Evolutionary conservation across 1,140 invertebrate genomes (phyloP).

Genomic region (Pissodes strobi): DNA sequence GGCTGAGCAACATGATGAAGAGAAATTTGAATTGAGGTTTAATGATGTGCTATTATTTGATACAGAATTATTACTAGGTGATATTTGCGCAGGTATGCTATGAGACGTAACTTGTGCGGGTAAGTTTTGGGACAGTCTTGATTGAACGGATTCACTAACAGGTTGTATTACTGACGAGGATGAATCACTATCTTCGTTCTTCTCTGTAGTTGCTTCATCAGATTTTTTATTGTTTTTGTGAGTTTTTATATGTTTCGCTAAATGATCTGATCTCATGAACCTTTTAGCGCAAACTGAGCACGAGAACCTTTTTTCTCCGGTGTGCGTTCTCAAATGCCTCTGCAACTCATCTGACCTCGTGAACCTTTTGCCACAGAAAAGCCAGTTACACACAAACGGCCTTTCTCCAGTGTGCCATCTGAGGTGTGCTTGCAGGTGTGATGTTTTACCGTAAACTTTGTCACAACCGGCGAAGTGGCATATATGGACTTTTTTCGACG

Average conservation of each 20-base stretch:
- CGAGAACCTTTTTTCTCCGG: conserved; percentile 79
- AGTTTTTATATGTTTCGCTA: conserved; percentile 83
- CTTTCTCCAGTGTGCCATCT: conserved; percentile 84
- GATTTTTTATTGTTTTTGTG: conserved; percentile 63
- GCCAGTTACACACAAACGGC: conserved; percentile 77
- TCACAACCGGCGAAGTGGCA: conserved; percentile 91
- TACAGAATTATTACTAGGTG: not conserved
- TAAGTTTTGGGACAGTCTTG: not conserved
- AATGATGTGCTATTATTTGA: not conserved
- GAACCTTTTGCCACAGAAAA: conserved; percentile 84
- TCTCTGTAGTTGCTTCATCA: conserved; percentile 7
- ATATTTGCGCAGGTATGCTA: conserved; percentile 2
- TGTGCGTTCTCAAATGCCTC: conserved; percentile 79
- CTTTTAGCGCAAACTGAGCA: conserved; percentile 76
- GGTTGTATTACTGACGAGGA: not conserved
- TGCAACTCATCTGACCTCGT: conserved; percentile 88
- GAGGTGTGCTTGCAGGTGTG: conserved; percentile 85
- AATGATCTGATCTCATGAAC: conserved; percentile 84
- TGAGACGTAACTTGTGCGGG: not conserved
- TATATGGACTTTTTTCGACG: conserved; percentile 78
- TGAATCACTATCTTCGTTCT: not conserved
- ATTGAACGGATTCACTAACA: not conserved
- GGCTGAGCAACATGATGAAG: not conserved
- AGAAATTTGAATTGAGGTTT: not conserved
- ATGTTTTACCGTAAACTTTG: conserved; percentile 91